Conservation (phyloP, 2,797 vertebrate species). For the Pogoniulus pusillus region DNA sequence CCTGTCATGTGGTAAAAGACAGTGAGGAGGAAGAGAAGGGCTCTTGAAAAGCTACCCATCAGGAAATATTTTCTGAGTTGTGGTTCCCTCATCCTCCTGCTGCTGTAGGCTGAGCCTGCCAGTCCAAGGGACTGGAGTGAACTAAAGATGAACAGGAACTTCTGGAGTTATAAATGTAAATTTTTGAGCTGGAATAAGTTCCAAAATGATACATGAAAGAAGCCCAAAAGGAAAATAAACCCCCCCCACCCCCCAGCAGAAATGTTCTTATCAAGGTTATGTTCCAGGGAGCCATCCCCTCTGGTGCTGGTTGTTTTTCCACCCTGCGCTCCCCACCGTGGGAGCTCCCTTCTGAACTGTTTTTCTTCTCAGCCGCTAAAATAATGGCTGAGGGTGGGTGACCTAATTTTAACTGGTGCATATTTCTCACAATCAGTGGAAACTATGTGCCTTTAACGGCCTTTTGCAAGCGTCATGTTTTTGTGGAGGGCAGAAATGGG, state of each 20-base stretch:
- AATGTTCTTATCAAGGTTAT: conserved; percentile 13
- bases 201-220: too few species aligned
- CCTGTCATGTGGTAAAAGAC: background rate
- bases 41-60: background rate
- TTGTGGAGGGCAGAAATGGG: conserved; percentile 42
- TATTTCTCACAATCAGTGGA: conserved; percentile 65
- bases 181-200: conserved; percentile 10
- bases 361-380: conserved; percentile 53
- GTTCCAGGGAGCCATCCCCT: conserved; percentile 3
- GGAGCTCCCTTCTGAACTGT: conserved; percentile 41
- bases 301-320: conserved; percentile 12
- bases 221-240: too few species aligned
- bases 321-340: background rate
- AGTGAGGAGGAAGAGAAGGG: background rate
- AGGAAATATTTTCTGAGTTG: background rate
- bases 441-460: conserved; percentile 39
- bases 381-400: conserved; percentile 49
- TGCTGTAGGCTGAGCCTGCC: background rate
- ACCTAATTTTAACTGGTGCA: conserved; percentile 58
- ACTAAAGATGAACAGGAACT: conserved; percentile 5
- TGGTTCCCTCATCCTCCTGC: background rate
- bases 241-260: background rate
- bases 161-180: background rate
- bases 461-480: conserved; percentile 45
- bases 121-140: background rate